Conservation (phyloP, 2,888 invertebrate species). For the Drosophila atripex region DNA sequence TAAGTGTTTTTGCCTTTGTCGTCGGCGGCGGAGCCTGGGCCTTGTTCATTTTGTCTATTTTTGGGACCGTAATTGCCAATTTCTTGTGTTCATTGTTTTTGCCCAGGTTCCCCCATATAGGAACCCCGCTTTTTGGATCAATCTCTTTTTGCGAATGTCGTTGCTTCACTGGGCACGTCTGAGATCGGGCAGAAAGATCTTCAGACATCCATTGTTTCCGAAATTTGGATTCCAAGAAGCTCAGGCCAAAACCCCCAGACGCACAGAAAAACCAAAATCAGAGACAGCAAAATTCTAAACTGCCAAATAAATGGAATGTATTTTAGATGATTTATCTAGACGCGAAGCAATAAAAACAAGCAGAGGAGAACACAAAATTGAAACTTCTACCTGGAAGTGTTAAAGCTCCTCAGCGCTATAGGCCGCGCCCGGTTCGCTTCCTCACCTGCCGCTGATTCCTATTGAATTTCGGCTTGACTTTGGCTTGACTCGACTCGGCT, state of each 20-base stretch:
- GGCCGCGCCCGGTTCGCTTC: conserved; percentile 43
- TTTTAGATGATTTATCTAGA: conserved; percentile 67
- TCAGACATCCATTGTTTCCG: conserved; percentile 41
- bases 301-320: conserved; percentile 61
- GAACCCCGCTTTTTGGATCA: conserved; percentile 8
- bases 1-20: conserved; percentile 59
- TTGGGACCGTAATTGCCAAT: conserved; percentile 68
- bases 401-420: conserved; percentile 38
- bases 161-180: conserved; percentile 20
- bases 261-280: conserved; percentile 53
- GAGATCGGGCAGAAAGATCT: conserved; percentile 31
- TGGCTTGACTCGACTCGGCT: conserved; percentile 19
- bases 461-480: conserved; percentile 38
- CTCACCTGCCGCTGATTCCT: conserved; percentile 44
- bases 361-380: conserved; percentile 36
- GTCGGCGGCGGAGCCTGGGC: conserved; percentile 31
- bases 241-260: conserved; percentile 40
- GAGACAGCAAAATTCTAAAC: conserved; percentile 57
- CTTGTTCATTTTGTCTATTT: conserved; percentile 67
- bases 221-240: conserved; percentile 40
- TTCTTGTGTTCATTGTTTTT: conserved; percentile 35
- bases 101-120: conserved; percentile 19
- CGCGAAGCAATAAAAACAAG: conserved; percentile 27
- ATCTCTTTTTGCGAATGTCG: conserved; percentile 1
- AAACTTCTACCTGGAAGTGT: conserved; percentile 73